Evolutionary conservation across 1,140 invertebrate species (phyloP).

Genomic region (Idris sp.): DNA sequence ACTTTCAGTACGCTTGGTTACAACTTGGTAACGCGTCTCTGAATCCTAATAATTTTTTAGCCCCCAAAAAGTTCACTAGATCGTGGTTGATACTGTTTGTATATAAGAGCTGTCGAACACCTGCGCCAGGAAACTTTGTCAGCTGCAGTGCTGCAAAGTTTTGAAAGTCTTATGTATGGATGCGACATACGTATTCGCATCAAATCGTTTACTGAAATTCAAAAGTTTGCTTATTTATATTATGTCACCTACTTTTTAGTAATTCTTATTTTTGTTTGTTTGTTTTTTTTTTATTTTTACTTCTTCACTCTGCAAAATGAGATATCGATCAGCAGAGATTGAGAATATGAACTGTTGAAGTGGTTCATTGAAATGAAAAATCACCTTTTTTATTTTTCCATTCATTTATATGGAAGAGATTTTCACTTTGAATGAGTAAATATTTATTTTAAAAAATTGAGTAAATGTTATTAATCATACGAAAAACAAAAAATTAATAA

Average conservation of each 20-base stretch:
- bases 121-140: constrained; percentile 32
- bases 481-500: constrained; percentile 3
- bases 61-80: constrained; percentile 21
- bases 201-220: constrained; percentile 17
- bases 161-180: constrained; percentile 12
- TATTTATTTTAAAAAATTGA: too few relatives aligned
- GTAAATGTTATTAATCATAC: constrained; percentile 1
- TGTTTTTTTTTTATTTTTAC: too few relatives aligned
- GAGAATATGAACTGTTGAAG: too few relatives aligned
- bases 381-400: too few relatives aligned
- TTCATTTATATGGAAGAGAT: too few relatives aligned
- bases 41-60: constrained; percentile 28
- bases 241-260: background rate
- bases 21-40: constrained; percentile 3
- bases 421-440: too few relatives aligned
- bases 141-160: constrained; percentile 19
- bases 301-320: too few relatives aligned
- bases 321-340: too few relatives aligned
- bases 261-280: too few relatives aligned
- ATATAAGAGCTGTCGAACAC: constrained; percentile 34
- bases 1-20: constrained; percentile 8
- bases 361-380: too few relatives aligned
- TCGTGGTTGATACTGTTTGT: constrained; percentile 21
- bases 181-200: constrained; percentile 1
- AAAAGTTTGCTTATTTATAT: constrained; percentile 15